These are phyloP conservation scores for Pyrgilauda ruficollis DNA, from an alignment of 2,113 vertebrate species.

Conservation along the genomic window DNA sequence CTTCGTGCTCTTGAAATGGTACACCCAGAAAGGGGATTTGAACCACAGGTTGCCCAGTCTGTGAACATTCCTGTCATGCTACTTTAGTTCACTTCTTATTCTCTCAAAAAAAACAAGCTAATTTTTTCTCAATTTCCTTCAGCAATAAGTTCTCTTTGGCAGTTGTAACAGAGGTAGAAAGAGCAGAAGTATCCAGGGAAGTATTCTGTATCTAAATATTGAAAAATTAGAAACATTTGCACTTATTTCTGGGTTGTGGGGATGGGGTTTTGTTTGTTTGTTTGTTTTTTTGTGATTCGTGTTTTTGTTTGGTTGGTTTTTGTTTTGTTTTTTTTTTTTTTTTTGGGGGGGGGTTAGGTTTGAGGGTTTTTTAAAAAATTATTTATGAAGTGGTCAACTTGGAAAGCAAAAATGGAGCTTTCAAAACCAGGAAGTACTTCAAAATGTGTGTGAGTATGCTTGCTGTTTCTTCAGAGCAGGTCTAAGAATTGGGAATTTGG, in stretches of 20 bases:
- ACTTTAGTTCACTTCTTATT: not conserved
- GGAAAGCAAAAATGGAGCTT: not conserved
- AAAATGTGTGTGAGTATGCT: not conserved
- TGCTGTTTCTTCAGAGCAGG: not conserved
- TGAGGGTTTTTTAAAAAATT: not conserved
- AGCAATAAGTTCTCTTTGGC: not conserved
- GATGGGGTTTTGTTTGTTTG: not conserved
- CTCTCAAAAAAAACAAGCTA: not conserved
- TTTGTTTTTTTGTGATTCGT: not conserved
- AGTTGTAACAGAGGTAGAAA: not conserved
- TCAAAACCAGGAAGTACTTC: not conserved
- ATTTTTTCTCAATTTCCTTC: not conserved
- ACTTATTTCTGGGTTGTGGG: not conserved
- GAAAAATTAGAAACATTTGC: not conserved
- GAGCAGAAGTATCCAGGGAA: not conserved
- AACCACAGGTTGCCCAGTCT: not conserved
- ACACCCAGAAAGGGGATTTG: rapidly evolving
- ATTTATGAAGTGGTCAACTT: not conserved
- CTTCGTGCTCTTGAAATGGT: not conserved
- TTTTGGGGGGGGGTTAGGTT: not conserved
- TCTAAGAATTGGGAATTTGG: not conserved
- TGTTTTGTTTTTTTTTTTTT: not conserved
- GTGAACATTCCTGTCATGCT: not conserved
- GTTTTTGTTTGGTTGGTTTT: no score
- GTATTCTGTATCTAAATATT: not conserved